Percentiles rank a stretch among this genome's conserved stretches.
These are phyloP conservation scores for Xestia sexstrigata DNA, from an alignment of 2,888 invertebrate genomes.

Conservation along the genomic window DNA sequence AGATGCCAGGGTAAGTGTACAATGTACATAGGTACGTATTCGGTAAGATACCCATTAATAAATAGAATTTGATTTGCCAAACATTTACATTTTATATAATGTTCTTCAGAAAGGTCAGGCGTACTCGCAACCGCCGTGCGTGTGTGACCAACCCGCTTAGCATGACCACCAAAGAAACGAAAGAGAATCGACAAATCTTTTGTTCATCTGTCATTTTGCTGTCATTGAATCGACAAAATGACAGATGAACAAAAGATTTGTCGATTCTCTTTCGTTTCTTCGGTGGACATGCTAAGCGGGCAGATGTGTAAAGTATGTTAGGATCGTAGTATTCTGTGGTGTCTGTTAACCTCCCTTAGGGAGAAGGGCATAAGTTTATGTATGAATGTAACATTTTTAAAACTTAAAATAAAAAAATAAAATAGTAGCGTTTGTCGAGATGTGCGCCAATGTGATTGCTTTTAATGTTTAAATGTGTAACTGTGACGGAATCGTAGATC, in stretches of 20 bases:
- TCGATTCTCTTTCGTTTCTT: too few species aligned
- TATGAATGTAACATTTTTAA: neutral
- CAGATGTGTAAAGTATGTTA: neutral
- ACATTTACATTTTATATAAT: neutral
- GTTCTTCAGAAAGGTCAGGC: neutral
- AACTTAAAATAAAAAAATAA: neutral
- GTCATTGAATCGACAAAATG: too few species aligned
- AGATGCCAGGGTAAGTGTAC: neutral
- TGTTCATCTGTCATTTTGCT: too few species aligned
- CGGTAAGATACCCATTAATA: too few species aligned
- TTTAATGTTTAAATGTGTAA: constrained; percentile 30
- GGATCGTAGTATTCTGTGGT: neutral
- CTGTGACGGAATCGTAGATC: constrained; percentile 2
- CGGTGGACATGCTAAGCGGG: too few species aligned
- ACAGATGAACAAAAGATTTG: too few species aligned
- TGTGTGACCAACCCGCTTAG: too few species aligned
- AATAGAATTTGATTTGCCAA: neutral
- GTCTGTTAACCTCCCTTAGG: neutral
- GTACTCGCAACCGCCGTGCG: neutral
- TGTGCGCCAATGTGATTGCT: constrained; percentile 19
- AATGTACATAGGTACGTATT: neutral
- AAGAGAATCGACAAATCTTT: too few species aligned
- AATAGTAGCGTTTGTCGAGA: neutral
- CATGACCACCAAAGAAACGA: too few species aligned
- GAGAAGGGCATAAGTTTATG: neutral